phyloP scores from a whole-genome alignment of 2,797 vertebrate genomes.

The Mus spretus region DNA sequence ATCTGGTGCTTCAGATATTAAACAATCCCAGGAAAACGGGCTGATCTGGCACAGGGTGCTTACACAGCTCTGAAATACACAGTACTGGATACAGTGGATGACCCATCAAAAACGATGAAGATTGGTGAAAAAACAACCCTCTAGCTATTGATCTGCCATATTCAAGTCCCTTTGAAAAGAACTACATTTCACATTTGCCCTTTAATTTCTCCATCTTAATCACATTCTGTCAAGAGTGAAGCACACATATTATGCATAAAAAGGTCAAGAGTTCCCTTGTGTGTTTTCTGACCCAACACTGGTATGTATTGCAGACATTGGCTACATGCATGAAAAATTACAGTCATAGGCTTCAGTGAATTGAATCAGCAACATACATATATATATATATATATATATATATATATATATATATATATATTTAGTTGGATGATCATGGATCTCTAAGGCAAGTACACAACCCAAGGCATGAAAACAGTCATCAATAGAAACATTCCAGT shows the following conservation, averaged over 20 bases:
- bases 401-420: neutral
- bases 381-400: neutral
- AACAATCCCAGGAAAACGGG: constrained; percentile 75
- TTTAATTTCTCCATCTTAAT: constrained; percentile 84
- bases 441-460: neutral
- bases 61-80: constrained; percentile 60
- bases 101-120: constrained; percentile 73
- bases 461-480: neutral
- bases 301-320: neutral
- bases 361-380: neutral
- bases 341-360: constrained; percentile 32
- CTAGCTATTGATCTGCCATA: constrained; percentile 62
- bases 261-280: constrained; percentile 47
- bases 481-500: neutral
- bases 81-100: constrained; percentile 44
- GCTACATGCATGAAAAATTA: neutral
- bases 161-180: constrained; percentile 77
- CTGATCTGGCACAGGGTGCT: constrained; percentile 57
- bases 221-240: constrained; percentile 66
- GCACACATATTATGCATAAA: constrained; percentile 42
- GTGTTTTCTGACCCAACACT: constrained; percentile 1
- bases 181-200: constrained; percentile 70
- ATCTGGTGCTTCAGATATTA: constrained; percentile 52
- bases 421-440: neutral
- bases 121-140: constrained; percentile 72